Evolutionary conservation across 1,140 invertebrate genomes (phyloP).

Genomic region (Drosophila erecta): DNA sequence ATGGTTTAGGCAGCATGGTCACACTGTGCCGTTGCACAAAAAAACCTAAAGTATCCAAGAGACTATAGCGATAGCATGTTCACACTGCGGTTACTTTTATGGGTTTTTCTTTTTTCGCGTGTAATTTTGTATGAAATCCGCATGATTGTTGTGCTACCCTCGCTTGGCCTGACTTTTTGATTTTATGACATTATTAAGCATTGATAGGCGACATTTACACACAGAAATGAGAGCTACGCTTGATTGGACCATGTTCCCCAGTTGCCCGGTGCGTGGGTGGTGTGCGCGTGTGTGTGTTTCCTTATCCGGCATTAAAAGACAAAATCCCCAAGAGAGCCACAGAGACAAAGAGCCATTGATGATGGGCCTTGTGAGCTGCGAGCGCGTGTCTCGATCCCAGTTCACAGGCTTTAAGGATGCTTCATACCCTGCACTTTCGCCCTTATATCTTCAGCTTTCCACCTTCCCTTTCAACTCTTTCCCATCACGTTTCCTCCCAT

Average conservation of each 20-base stretch:
- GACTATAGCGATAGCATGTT: not conserved
- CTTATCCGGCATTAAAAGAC: slow-evolving; percentile 36
- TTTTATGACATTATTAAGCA: slow-evolving; percentile 70
- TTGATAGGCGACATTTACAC: slow-evolving; percentile 62
- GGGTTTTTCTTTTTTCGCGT: not conserved
- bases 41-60: not conserved
- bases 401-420: slow-evolving; percentile 5
- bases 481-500: not conserved
- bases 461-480: slow-evolving; percentile 2
- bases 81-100: not conserved
- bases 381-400: slow-evolving; percentile 8
- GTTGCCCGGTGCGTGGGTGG: not conserved
- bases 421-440: not conserved
- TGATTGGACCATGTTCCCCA: slow-evolving; percentile 24
- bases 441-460: not conserved
- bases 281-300: slow-evolving; percentile 18
- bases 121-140: slow-evolving; percentile 3
- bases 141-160: slow-evolving; percentile 28
- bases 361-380: slow-evolving; percentile 14
- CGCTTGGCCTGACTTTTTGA: slow-evolving; percentile 41
- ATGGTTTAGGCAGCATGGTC: not conserved
- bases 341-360: slow-evolving; percentile 28
- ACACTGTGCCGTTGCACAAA: not conserved
- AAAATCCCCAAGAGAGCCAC: slow-evolving; percentile 28
- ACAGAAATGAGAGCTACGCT: slow-evolving; percentile 22